These are phyloP conservation scores for Gasteruption jaculator DNA, from an alignment of 2,888 invertebrate genomes.

Conservation along the genomic window DNA sequence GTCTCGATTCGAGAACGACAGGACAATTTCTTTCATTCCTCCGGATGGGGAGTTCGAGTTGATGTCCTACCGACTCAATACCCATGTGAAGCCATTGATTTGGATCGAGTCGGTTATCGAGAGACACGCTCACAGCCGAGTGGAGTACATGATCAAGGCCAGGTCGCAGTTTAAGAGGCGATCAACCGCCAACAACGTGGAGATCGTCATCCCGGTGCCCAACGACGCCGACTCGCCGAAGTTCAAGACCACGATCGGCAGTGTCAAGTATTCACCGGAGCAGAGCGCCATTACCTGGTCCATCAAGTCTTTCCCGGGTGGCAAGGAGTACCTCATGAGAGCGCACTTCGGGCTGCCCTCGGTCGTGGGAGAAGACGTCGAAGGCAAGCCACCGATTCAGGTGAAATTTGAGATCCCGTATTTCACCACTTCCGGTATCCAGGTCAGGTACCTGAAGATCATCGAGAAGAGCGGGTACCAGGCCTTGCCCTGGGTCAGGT, in stretches of 20 bases:
- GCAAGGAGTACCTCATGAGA: constrained; percentile 96
- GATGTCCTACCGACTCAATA: constrained; percentile 96
- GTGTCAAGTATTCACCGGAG: constrained; percentile 96
- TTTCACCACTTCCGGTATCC: constrained; percentile 97
- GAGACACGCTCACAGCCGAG: constrained; percentile 92
- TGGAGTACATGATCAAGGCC: constrained; percentile 99
- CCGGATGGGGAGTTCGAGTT: constrained; percentile 99
- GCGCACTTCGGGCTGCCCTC: constrained; percentile 97
- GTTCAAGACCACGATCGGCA: constrained; percentile 95
- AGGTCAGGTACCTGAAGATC: constrained; percentile 92
- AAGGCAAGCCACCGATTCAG: constrained; percentile 96
- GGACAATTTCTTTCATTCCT: constrained; percentile 97
- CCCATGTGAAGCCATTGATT: constrained; percentile 94
- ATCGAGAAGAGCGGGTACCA: constrained; percentile 99
- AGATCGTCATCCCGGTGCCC: constrained; percentile 93
- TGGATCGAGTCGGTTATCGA: constrained; percentile 99
- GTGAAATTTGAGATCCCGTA: constrained; percentile 99
- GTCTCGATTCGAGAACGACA: constrained; percentile 95
- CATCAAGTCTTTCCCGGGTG: constrained; percentile 95
- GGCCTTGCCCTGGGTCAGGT: constrained; percentile 98
- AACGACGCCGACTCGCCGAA: constrained; percentile 98
- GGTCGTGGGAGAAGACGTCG: constrained; percentile 88
- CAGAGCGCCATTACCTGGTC: constrained; percentile 97
- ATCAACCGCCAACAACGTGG: constrained; percentile 98
- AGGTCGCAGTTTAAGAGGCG: constrained; percentile 97